These are phyloP conservation scores for Choristoneura fumiferana DNA, from an alignment of 1,140 invertebrate genomes.

Conservation along the genomic window DNA sequence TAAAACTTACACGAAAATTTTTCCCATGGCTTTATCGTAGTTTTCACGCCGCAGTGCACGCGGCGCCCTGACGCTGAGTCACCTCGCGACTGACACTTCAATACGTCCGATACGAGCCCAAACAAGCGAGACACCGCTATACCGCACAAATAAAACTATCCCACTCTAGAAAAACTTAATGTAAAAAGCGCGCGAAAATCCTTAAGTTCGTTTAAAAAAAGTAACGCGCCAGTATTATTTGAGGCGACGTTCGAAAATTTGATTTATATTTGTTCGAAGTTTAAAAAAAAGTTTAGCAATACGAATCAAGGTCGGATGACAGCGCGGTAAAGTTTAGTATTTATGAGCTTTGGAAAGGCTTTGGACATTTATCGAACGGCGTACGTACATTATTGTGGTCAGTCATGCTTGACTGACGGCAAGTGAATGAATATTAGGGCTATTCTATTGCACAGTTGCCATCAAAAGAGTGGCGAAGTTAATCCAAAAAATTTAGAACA, in stretches of 20 bases:
- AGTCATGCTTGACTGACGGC: constrained; percentile 22
- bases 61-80: constrained; percentile 23
- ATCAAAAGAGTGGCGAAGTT: not conserved
- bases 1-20: constrained; percentile 50
- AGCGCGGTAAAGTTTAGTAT: not conserved
- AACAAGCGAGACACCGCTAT: not conserved
- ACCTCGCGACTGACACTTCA: constrained; percentile 19
- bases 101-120: not conserved
- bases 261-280: not conserved
- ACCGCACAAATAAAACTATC: not conserved
- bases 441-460: not conserved
- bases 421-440: constrained; percentile 19
- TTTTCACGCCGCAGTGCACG: constrained; percentile 5
- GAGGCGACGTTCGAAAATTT: not conserved
- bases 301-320: not conserved
- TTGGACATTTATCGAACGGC: not conserved
- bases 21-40: constrained; percentile 38
- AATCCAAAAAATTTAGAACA: not conserved
- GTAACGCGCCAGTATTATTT: constrained; percentile 2
- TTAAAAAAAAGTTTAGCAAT: not conserved
- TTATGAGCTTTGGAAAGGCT: not conserved
- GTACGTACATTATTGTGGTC: constrained; percentile 8
- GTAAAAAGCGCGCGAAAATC: constrained; percentile 1
- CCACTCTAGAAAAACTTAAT: constrained; percentile 7
- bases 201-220: not conserved